Evolutionary conservation across 2,113 vertebrate genomes (phyloP), one percentile per base, ranked within the genome.

Genomic region (Zingel zingel): DNA sequence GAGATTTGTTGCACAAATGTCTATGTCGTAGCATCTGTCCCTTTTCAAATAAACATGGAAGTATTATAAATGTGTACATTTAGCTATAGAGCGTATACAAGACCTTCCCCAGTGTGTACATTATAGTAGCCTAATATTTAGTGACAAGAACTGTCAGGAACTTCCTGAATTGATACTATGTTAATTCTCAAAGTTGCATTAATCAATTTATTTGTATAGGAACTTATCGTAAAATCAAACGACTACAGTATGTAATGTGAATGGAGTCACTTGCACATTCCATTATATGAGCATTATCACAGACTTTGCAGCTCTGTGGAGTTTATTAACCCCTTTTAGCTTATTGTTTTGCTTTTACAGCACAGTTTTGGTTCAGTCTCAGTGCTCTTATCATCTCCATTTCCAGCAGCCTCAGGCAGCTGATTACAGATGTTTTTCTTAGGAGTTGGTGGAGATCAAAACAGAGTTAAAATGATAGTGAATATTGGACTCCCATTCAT

Each of bases 371-470:
- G 2, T 43, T 43, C 39, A 10, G 39, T 43, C 10, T 43, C 39
- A 10, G 39, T 43, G 9, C 9, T 71, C 15, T 27, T 23, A 45
- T 43, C 8, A 13, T 9, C 51, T 43, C 68, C 2, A 18, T 57
- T 71, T 71, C 68, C 33, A 25, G 21, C 53, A 39, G 50, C 67
- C 53, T 54, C 30, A 27, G 67, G 30, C 57, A 39, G 30, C 48
- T 75, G 33, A 33, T 33, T 33, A 6, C 33, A 33, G 33, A 33
- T 18, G 1, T 23, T 25, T 43, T 36, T 56, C 50, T 54, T 11
- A n/a, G 53, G 53, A 54, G 21, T 12, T 54, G 21, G 21, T 54
- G 53, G 53, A 54, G 21, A 54, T 54, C 9, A 23, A 56, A 53
- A 9, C 9, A 23, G 53, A 56, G 53, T n/a, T 56, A 23, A 56